Percentiles rank a stretch among this genome's conserved stretches.
Conservation (phyloP, 1,140 invertebrate species). For the Telenomus remus region DNA sequence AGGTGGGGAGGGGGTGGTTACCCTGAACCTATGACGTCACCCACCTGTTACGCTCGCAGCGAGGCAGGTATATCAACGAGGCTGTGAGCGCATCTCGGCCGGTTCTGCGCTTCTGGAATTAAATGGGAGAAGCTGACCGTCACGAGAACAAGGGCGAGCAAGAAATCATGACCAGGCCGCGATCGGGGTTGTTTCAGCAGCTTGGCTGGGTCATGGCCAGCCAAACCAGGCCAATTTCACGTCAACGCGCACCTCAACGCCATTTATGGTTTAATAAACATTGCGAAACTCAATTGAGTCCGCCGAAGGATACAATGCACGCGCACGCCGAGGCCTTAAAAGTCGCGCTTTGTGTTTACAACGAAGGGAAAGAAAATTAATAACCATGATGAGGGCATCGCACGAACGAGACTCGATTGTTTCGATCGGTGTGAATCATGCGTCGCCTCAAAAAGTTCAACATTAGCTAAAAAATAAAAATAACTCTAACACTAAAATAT, state of each 20-base stretch:
- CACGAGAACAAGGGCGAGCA: slow-evolving; percentile 1
- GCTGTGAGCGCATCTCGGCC: slow-evolving; percentile 39
- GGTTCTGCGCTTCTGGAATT: slow-evolving; percentile 28
- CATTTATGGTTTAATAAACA: slow-evolving; percentile 43
- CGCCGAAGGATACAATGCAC: slow-evolving; percentile 9
- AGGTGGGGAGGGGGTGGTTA: slow-evolving; percentile 50
- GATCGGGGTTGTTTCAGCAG: slow-evolving; percentile 50
- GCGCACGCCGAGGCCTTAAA: background rate
- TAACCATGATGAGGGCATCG: too few relatives aligned
- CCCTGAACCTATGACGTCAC: slow-evolving; percentile 68
- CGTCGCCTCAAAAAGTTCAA: too few relatives aligned
- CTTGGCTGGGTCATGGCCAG: slow-evolving; percentile 70
- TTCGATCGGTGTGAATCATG: too few relatives aligned
- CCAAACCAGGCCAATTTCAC: slow-evolving; percentile 67
- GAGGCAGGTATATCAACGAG: slow-evolving; percentile 23
- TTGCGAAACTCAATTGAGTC: slow-evolving; percentile 13
- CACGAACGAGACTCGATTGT: too few relatives aligned
- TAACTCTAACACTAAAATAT: too few relatives aligned
- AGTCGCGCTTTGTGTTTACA: background rate
- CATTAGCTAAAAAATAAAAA: too few relatives aligned
- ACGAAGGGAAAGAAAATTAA: too few relatives aligned
- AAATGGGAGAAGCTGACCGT: background rate
- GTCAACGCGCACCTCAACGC: slow-evolving; percentile 5
- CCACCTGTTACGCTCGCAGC: slow-evolving; percentile 71
- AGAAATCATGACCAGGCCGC: slow-evolving; percentile 29